Conservation (phyloP, 2,113 vertebrate genomes). For the Dissostichus mawsoni region DNA sequence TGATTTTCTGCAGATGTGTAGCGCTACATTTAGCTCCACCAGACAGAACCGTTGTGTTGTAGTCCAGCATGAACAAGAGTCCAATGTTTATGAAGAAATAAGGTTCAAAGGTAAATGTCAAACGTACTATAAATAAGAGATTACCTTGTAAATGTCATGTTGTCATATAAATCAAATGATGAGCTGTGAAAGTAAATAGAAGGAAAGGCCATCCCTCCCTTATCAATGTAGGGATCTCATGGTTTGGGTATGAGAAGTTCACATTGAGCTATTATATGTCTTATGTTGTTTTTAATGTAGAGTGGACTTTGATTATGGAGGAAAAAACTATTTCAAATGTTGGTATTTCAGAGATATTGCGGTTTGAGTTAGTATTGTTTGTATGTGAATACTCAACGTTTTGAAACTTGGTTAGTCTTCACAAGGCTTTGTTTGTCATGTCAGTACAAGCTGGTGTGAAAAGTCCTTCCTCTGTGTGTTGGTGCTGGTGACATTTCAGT, state of each 20-base stretch:
- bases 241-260: background rate
- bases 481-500: background rate
- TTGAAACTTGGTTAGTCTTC: background rate
- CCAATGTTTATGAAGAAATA: slow-evolving; percentile 26
- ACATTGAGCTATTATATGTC: background rate
- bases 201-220: slow-evolving; percentile 31
- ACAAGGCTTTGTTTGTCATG: background rate
- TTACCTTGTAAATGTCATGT: slow-evolving; percentile 54
- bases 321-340: background rate
- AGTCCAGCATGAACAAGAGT: background rate
- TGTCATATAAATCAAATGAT: slow-evolving; percentile 52
- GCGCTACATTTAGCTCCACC: background rate
- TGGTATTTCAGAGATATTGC: slow-evolving; percentile 6
- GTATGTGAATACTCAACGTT: background rate
- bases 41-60: background rate
- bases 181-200: slow-evolving; percentile 34
- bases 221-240: slow-evolving; percentile 6
- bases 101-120: slow-evolving; percentile 28
- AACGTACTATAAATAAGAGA: slow-evolving; percentile 39
- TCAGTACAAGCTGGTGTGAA: background rate
- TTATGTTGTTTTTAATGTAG: background rate
- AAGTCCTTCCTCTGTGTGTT: background rate
- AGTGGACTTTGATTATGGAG: background rate
- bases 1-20: background rate
- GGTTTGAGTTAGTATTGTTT: background rate